A percentile compares a stretch with the other conserved stretches of the same genome.
phyloP scores from a whole-genome alignment of 2,888 invertebrate genomes.

The Physocephala rufipes region DNA sequence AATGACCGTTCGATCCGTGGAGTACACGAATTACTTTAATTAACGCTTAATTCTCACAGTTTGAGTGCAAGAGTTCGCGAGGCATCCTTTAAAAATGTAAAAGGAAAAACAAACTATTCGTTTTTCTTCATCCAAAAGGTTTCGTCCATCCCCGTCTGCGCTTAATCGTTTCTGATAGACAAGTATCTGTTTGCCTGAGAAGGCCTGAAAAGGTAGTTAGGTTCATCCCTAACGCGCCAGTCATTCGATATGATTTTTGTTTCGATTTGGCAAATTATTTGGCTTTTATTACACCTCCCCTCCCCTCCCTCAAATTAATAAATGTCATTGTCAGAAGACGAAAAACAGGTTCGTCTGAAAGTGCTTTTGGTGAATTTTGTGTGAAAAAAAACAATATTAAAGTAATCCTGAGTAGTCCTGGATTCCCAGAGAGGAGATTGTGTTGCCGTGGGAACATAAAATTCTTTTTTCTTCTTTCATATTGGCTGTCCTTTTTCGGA shows the following conservation, averaged over 20 bases:
- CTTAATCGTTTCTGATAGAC: background rate
- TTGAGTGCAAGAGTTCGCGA: slow-evolving; percentile 10
- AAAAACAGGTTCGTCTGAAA: background rate
- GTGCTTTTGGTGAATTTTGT: background rate
- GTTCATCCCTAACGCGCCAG: slow-evolving; percentile 6
- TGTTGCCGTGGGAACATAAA: slow-evolving; percentile 28
- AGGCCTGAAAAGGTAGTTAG: background rate
- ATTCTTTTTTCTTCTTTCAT: background rate
- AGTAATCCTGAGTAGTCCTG: no score
- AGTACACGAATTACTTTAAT: slow-evolving; percentile 30
- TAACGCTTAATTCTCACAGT: slow-evolving; percentile 26
- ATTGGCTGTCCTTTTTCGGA: background rate
- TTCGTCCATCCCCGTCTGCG: background rate
- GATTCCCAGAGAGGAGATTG: background rate
- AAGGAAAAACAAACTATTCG: slow-evolving; percentile 14
- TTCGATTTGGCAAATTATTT: slow-evolving; percentile 52
- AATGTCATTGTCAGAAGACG: background rate
- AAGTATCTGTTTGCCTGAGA: slow-evolving; percentile 25
- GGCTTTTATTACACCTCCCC: slow-evolving; percentile 40
- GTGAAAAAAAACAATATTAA: slow-evolving; percentile 13
- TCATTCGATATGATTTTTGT: slow-evolving; percentile 57
- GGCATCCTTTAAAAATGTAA: slow-evolving; percentile 27
- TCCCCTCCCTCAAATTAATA: background rate
- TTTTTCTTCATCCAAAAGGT: background rate
- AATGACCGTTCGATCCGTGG: background rate